Base-by-base conservation (phyloP, 2,113 vertebrate species). In the Clupea harengus region DNA sequence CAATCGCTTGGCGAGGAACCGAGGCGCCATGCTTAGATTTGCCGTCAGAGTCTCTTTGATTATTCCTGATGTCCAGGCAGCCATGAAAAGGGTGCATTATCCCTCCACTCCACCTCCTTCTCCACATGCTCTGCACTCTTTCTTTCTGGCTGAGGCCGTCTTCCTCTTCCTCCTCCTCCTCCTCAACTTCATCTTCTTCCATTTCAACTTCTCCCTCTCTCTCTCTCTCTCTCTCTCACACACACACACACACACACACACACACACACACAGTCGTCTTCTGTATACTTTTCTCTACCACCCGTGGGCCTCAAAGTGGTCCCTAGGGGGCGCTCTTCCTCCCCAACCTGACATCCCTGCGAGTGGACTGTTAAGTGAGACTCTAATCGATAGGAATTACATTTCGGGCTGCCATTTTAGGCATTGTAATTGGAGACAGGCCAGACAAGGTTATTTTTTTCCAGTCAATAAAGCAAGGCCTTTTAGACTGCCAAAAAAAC, bases 1-100 rank as follows among this genome's bases (percentile, higher is more conserved):
- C 91, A 91, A 39, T 92, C 93, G 89, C 84, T 87, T 90, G 92
- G 84, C 64, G 87, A 86, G 90, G 89, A 85, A 85, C 28, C 6
- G 57, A 81, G 17, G 15, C 13, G 0, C 4, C 39, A 54, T 15
- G 18, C 54, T 22, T 25, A 28, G 64, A n/a, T 67, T 67, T 89
- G 81, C 83, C 88, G 89, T 84, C 84, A 84, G 89, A 87, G 85
- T 10, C 81, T 83, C 39, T 64, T 82, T 87, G 87, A 91, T 89
- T 52, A 78, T 17, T 39, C 86, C 85, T 75, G 52, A 90, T 54
- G 88, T 81, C 13, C 3, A 84, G 78, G 85, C 64, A 60, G 83
- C 84, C 45, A 11, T 25, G 52, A 78, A 49, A 10, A 81, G 67
- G 72, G 82, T 32, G 57, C 57, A 25, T 57, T 50, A 8, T 84